Evolutionary conservation across 1,140 invertebrate genomes (phyloP), one percentile per base, ranked within the genome.

Genomic region (Stegodyphus mimosarum): DNA sequence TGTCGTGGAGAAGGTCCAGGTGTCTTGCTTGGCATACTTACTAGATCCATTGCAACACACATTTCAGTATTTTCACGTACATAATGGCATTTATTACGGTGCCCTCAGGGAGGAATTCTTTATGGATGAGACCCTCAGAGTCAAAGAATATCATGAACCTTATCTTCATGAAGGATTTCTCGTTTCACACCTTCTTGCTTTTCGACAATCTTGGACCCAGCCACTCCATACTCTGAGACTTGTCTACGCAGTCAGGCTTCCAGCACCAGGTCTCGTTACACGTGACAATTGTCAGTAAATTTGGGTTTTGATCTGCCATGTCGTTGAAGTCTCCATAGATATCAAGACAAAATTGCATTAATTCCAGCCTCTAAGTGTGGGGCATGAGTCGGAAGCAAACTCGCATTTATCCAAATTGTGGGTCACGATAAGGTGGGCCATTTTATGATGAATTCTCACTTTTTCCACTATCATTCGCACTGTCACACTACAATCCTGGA

Each of bases 21-120:
- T 6, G 13, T 83, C 87, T 64, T 85, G 88, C 78, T n/a, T 79
- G 7, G 87, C 87, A 53, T 77, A 60, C 66, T 53, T 6, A 49
- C 79, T 75, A 51, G 81, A 78, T 49, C 88, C 83, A 72, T 74
- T 67, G n/a, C 66, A 67, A 55, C 15, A 87, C 77, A 71, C 50
- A 83, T 71, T 52, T 51, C 64, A 87, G 48, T 18, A 87, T 81
- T 63, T 87, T 69, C 50, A 53, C 11, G 80, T 80, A 88, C 50
- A 76, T 73, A 72, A 86, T 74, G 63, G 72, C 85, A 63, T 60
- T 88, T 74, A 88, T 83, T 11, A 48, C 75, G 64, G 60, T 15
- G 0, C 74, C 79, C 63, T 78, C 5, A 86, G 87, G 86, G 53
- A 52, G 13, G 79, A 76, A 88, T 63, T 87, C 80, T 55, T 84